A percentile compares a stretch with the other conserved stretches of the same genome.
Conservation (phyloP, 1,140 invertebrate genomes). For the Anastrepha obliqua region DNA sequence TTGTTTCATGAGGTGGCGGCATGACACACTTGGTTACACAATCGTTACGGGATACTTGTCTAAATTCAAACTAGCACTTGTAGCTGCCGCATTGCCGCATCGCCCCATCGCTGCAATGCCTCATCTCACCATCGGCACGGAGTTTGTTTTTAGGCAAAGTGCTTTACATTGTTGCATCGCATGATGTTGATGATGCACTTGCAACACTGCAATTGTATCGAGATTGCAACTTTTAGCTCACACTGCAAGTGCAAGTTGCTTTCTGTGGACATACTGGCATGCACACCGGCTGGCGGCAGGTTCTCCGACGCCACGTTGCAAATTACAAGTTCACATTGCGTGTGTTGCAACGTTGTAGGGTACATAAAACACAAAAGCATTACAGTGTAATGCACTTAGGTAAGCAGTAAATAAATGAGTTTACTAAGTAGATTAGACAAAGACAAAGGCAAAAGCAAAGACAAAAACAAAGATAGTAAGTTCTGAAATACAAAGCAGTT, state of each 20-base stretch:
- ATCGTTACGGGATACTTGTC: slow-evolving; percentile 40
- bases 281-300: slow-evolving; percentile 31
- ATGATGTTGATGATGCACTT: slow-evolving; percentile 39
- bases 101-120: neutral
- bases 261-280: neutral
- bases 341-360: neutral
- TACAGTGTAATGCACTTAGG: neutral
- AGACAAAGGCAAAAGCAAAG: neutral
- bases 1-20: slow-evolving; percentile 41
- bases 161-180: neutral
- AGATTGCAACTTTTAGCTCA: neutral
- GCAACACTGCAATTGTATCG: slow-evolving; percentile 12
- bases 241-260: neutral
- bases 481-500: too few species aligned
- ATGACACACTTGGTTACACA: slow-evolving; percentile 38
- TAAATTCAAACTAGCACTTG: neutral
- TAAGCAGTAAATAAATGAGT: slow-evolving; percentile 5
- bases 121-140: neutral
- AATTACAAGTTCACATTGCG: slow-evolving; percentile 25
- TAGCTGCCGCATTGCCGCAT: neutral
- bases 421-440: neutral
- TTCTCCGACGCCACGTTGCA: slow-evolving; percentile 26
- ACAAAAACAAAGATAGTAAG: too few species aligned
- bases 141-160: neutral
- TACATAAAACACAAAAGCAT: neutral